Evolutionary conservation across 2,113 vertebrate genomes (phyloP).

Genomic region (Diglossa brunneiventris): DNA sequence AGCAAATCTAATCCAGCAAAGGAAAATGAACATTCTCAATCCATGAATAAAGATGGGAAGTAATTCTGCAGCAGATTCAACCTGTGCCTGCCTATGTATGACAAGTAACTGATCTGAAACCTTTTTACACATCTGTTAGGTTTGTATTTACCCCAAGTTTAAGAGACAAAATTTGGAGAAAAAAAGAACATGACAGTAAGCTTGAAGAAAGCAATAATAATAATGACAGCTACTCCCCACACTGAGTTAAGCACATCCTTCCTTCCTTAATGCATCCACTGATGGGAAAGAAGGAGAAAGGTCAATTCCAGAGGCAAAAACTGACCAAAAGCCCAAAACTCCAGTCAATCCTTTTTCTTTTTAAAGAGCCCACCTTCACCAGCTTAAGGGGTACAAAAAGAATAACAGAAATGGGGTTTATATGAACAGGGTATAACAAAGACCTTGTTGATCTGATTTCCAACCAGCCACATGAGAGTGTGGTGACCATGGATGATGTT

Average conservation of each 20-base stretch:
- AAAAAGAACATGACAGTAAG: not conserved
- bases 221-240: not conserved
- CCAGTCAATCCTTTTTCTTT: not conserved
- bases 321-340: not conserved
- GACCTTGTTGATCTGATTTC: not conserved
- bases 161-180: not conserved
- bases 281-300: not conserved
- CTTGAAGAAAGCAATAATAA: not conserved
- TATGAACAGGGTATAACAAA: not conserved
- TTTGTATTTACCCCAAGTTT: not conserved
- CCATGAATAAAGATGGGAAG: conserved; percentile 10
- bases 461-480: accelerated
- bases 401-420: not conserved
- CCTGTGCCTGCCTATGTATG: not conserved
- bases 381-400: not conserved
- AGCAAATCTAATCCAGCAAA: conserved; percentile 1
- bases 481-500: accelerated
- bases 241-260: not conserved
- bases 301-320: not conserved
- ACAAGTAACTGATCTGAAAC: not conserved
- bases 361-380: not conserved
- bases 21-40: conserved; percentile 15
- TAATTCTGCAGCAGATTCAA: not conserved
- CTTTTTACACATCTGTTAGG: not conserved
- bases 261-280: not conserved